Base-by-base conservation (phyloP, 2,888 invertebrate genomes). In the Eristalinus aeneus region DNA sequence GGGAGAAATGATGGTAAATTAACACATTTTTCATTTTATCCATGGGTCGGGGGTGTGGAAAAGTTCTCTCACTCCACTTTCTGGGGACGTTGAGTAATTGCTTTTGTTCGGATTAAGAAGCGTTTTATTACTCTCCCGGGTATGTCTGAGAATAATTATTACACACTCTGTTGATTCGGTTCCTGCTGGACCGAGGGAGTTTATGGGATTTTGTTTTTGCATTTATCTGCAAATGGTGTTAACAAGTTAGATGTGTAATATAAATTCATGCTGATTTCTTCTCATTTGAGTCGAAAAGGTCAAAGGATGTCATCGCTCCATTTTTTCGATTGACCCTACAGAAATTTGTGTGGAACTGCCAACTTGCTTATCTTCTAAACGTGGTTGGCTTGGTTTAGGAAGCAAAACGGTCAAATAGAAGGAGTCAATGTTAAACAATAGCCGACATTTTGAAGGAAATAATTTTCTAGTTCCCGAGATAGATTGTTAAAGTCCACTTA, bases 1-100 rank as follows among this genome's bases (percentile, higher is more conserved):
- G 77, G 77, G 81, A 81, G 69, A 86, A 81, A 77, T 86, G 74
- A 86, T 86, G 86, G 86, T 81, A 81, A 81, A 86, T 86, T 86
- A 86, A 86, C 86, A 86, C 86, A 86, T 81, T 86, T 81, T 86
- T 81, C 86, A 86, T 86, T 81, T 81, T 81, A 78, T 81, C 60
- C 77, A 22, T 68, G 68, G 69, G 63, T 81, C 65, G 61, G 36
- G 65, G 61, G 75, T 74, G 74, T 39, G 69, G n/a, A 67, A 71
- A 77, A 73, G 73, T 53, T 16, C 16, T 16, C 46, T 16, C 46
- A n/a, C 76, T 73, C 61, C 81, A 78, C 77, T 64, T 81, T 73
- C 73, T 63, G 61, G 77, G 65, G 81, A 81, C 81, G 81, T 86
- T 86, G 86, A 81, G 86, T 86, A 86, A 86, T 86, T 86, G 86